Evolutionary conservation across 2,797 vertebrate species (phyloP).

Genomic region (Lophotriccus pileatus): DNA sequence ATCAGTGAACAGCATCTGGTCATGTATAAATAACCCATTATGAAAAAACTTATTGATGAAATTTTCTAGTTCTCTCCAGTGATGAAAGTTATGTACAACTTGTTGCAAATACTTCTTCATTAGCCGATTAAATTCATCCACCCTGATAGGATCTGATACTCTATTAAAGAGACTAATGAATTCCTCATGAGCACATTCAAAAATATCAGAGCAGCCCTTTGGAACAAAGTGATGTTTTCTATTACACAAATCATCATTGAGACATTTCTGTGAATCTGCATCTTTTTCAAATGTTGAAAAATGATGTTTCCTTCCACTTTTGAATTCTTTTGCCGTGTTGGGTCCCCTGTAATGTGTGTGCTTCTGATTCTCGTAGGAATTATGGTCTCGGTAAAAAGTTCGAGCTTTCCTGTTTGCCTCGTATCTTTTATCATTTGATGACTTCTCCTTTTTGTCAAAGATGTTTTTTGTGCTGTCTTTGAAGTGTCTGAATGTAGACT

Average conservation of each 20-base stretch:
- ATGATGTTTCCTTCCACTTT: constrained; percentile 29
- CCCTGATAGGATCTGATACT: constrained; percentile 84
- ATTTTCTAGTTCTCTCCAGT: constrained; percentile 90
- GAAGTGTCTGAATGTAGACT: constrained; percentile 92
- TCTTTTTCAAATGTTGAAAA: constrained; percentile 43
- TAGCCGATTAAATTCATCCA: constrained; percentile 88
- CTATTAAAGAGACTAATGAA: constrained; percentile 86
- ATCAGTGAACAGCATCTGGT: constrained; percentile 95
- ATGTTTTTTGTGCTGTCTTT: constrained; percentile 89
- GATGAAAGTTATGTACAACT: constrained; percentile 87
- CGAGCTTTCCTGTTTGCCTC: constrained; percentile 74
- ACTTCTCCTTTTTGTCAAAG: constrained; percentile 83
- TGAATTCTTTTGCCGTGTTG: constrained; percentile 41
- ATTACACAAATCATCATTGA: constrained; percentile 14
- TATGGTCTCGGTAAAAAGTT: constrained; percentile 64
- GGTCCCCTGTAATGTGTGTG: constrained; percentile 65
- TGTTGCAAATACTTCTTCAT: constrained; percentile 89
- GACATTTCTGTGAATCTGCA: constrained; percentile 19
- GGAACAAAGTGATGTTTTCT: constrained; percentile 47
- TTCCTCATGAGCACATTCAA: constrained; percentile 89
- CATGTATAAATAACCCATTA: constrained; percentile 91
- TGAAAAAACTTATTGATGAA: constrained; percentile 90
- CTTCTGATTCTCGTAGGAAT: constrained; percentile 67
- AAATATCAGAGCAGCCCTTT: constrained; percentile 83
- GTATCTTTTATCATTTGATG: constrained; percentile 54